Percentiles rank a stretch among this genome's conserved stretches.
phyloP scores from a whole-genome alignment of 2,797 vertebrate genomes.

The Periparus ater region DNA sequence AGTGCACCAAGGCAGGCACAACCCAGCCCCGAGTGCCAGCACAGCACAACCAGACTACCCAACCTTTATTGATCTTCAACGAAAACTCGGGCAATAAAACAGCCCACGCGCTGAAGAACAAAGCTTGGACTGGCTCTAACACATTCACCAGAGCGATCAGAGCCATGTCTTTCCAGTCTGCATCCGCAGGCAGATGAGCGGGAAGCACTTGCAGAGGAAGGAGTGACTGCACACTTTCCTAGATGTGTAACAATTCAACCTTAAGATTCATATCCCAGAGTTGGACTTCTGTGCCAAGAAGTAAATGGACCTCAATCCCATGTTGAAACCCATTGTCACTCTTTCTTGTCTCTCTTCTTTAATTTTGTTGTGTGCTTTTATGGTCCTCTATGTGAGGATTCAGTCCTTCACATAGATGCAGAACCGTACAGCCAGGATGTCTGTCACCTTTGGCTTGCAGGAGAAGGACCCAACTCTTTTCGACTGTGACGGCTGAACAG shows the following conservation, averaged over 20 bases:
- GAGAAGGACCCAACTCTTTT: not conserved
- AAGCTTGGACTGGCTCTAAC: not conserved
- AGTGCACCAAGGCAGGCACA: slow-evolving; percentile 21
- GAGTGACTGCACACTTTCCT: not conserved
- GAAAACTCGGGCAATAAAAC: not conserved
- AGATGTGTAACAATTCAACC: not conserved
- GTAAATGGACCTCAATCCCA: not conserved
- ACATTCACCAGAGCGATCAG: not conserved
- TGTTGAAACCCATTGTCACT: not conserved
- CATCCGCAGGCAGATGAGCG: not conserved
- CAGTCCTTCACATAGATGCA: rapidly evolving
- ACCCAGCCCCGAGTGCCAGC: not conserved
- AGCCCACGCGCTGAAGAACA: not conserved
- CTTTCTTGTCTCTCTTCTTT: not conserved
- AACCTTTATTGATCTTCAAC: not conserved
- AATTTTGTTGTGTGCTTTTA: not conserved
- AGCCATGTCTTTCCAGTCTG: not conserved
- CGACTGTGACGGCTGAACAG: not conserved
- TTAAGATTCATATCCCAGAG: not conserved
- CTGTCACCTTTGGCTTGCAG: not conserved
- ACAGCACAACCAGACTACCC: not conserved
- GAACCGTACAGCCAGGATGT: not conserved
- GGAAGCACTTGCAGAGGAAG: not conserved
- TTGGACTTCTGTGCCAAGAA: not conserved
- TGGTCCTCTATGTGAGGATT: not conserved